Conservation (phyloP, 2,888 invertebrate genomes). For the Leptothorax acervorum region DNA sequence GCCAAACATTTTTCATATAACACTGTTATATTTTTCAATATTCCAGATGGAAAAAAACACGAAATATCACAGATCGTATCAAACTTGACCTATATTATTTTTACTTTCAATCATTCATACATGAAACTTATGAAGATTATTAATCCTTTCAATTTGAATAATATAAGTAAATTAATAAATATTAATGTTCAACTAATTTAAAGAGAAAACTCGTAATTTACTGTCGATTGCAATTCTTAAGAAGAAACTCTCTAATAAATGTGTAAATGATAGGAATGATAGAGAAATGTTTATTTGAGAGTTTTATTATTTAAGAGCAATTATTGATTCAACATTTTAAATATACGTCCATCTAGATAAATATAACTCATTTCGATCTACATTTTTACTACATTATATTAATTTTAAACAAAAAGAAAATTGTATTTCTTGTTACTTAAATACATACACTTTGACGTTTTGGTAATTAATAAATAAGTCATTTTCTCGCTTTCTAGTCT, state of each 20-base stretch:
- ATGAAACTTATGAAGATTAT: not conserved
- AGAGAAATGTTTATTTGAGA: not conserved
- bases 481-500: not conserved
- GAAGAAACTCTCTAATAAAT: not conserved
- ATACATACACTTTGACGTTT: constrained; percentile 13
- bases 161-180: not conserved
- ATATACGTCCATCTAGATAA: not conserved
- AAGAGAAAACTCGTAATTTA: constrained; percentile 7
- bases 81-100: not conserved
- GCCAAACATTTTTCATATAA: not conserved
- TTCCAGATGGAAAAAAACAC: not conserved
- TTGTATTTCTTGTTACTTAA: not conserved
- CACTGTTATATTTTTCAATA: constrained; percentile 16
- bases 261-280: not conserved
- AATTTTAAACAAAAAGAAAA: constrained; percentile 12
- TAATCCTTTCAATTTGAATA: not conserved
- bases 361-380: not conserved
- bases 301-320: not conserved
- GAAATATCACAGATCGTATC: not conserved
- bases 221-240: not conserved
- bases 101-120: not conserved
- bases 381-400: not conserved
- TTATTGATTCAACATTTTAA: not conserved
- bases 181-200: not conserved
- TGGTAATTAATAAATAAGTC: not conserved